phyloP scores from a whole-genome alignment of 1,140 invertebrate genomes.

The Bemisia tabaci region DNA sequence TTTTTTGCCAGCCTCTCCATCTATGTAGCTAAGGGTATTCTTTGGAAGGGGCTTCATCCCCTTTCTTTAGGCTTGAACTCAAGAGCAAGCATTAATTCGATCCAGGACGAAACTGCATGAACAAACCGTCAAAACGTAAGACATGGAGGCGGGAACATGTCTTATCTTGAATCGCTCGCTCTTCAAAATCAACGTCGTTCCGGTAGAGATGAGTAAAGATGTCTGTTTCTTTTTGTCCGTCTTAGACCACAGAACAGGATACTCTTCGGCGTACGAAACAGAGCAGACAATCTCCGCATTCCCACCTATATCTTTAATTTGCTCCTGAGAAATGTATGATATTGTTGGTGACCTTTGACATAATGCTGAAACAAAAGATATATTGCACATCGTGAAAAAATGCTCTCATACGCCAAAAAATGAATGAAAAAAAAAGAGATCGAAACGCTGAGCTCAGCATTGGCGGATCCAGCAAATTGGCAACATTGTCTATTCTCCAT shows the following conservation, averaged over 20 bases:
- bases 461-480: neutral
- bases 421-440: too few species aligned
- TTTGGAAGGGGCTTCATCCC: too few species aligned
- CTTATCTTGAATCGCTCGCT: constrained; percentile 76
- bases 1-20: too few species aligned
- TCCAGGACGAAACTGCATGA: too few species aligned
- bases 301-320: constrained; percentile 81
- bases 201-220: constrained; percentile 58
- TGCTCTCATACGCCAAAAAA: too few species aligned
- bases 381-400: too few species aligned
- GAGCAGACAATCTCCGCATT: constrained; percentile 77
- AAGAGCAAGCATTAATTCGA: too few species aligned
- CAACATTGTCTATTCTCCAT: neutral
- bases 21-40: too few species aligned
- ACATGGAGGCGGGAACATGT: constrained; percentile 59
- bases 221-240: constrained; percentile 37
- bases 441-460: neutral
- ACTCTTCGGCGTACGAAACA: constrained; percentile 75
- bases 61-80: too few species aligned
- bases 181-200: constrained; percentile 64
- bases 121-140: constrained; percentile 59
- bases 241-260: constrained; percentile 73
- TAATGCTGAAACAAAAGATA: neutral
- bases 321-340: constrained; percentile 78
- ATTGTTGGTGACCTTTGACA: constrained; percentile 61